These are phyloP conservation scores for Tyria jacobaeae DNA, from an alignment of 2,888 invertebrate genomes.

Conservation along the genomic window DNA sequence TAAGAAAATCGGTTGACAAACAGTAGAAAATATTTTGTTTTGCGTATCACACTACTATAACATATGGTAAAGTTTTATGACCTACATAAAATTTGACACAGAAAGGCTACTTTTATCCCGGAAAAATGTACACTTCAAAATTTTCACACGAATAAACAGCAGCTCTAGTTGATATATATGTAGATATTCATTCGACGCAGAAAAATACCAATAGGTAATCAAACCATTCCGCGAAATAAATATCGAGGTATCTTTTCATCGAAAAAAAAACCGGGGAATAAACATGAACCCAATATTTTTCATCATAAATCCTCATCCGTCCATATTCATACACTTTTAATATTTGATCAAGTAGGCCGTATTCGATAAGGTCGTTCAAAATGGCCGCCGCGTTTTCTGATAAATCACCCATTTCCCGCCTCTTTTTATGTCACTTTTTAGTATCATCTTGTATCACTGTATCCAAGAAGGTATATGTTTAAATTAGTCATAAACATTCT, in stretches of 20 bases:
- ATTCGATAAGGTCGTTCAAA: constrained; percentile 51
- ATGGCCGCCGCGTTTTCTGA: constrained; percentile 57
- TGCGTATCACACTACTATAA: no score
- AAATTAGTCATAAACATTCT: constrained; percentile 43
- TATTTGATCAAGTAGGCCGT: constrained; percentile 59
- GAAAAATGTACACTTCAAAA: not conserved
- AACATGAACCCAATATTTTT: constrained; percentile 36
- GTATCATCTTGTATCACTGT: constrained; percentile 62
- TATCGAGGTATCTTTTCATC: constrained; percentile 21
- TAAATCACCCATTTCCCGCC: constrained; percentile 64
- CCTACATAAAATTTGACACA: no score
- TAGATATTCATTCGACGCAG: not conserved
- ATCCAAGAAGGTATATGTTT: constrained; percentile 53
- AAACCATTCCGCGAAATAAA: constrained; percentile 11
- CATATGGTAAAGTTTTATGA: no score
- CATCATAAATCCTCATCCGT: constrained; percentile 28
- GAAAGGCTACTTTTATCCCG: no score
- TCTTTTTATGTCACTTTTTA: constrained; percentile 61
- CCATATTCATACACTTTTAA: constrained; percentile 55
- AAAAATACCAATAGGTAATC: constrained; percentile 7
- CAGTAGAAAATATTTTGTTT: no score
- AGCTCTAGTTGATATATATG: no score
- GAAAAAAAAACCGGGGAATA: constrained; percentile 14
- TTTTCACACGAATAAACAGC: no score
- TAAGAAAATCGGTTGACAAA: no score